These are phyloP conservation scores for Hippasteria phrygiana DNA, from an alignment of 53 echinoderm and acorn worm genomes.

Conservation along the genomic window DNA sequence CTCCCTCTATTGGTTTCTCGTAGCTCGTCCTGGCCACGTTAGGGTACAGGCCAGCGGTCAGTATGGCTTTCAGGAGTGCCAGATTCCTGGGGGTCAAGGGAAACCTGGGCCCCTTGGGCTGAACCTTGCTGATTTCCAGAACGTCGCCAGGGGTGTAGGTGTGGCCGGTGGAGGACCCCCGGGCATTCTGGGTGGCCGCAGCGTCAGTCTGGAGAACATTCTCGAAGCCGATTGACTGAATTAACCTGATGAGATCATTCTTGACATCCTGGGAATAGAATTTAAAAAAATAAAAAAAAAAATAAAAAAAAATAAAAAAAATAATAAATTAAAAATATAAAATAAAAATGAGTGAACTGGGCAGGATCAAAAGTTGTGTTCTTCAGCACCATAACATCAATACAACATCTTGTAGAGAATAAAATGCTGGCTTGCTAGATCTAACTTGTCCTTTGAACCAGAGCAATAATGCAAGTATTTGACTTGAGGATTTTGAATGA, in stretches of 20 bases:
- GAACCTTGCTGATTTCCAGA: conserved; percentile 88
- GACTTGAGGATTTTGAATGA: too few relatives aligned
- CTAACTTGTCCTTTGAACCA: too few relatives aligned
- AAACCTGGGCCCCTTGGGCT: conserved; percentile 70
- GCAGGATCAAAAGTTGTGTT: too few relatives aligned
- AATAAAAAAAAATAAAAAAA: neutral
- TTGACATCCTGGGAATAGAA: conserved; percentile 78
- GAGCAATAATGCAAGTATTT: too few relatives aligned
- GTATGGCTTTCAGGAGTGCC: conserved; percentile 82
- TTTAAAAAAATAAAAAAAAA: neutral
- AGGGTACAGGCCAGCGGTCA: conserved; percentile 94
- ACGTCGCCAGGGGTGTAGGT: conserved; percentile 55
- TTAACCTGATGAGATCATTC: conserved; percentile 84
- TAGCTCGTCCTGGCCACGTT: conserved; percentile 82
- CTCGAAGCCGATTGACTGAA: conserved; percentile 82
- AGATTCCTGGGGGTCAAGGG: conserved; percentile 75
- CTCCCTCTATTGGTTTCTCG: conserved; percentile 72
- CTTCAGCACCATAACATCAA: too few relatives aligned
- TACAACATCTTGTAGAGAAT: too few relatives aligned
- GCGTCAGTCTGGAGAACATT: neutral
- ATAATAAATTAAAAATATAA: too few relatives aligned
- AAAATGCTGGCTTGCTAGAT: too few relatives aligned
- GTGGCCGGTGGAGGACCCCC: conserved; percentile 22
- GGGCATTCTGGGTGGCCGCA: neutral
- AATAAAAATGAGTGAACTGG: too few relatives aligned